Percentiles rank a stretch among this genome's conserved stretches.
These are phyloP conservation scores for Operophtera brumata DNA, from an alignment of 2,888 invertebrate genomes.

Conservation along the genomic window DNA sequence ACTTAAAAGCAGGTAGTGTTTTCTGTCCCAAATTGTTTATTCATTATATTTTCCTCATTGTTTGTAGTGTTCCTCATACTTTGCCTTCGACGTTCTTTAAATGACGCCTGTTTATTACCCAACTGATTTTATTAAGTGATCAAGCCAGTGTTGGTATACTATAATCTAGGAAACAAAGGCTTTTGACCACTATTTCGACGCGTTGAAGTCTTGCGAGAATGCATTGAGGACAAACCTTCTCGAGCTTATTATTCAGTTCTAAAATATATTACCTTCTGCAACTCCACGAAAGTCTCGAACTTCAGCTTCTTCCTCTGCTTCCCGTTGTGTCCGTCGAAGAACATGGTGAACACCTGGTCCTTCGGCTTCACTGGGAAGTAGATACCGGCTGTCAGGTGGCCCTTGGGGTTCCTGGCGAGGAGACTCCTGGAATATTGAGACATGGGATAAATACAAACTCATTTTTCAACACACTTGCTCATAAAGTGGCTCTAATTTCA, in stretches of 20 bases:
- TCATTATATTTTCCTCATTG: background rate
- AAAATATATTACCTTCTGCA: constrained; percentile 78
- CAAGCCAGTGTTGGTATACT: no score
- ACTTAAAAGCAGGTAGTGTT: background rate
- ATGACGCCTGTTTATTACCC: no score
- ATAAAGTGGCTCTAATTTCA: no score
- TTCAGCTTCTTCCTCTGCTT: constrained; percentile 88
- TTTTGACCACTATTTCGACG: no score
- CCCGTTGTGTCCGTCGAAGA: constrained; percentile 86
- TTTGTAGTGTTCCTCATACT: no score
- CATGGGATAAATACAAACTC: background rate
- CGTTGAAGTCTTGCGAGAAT: no score
- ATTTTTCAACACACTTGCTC: no score
- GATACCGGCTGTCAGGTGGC: constrained; percentile 90
- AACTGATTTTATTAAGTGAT: no score
- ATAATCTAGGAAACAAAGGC: no score
- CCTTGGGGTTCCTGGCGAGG: constrained; percentile 90
- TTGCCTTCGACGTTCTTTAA: no score
- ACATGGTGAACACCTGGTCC: constrained; percentile 87
- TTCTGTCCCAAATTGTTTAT: background rate
- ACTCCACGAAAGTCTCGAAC: constrained; percentile 84
- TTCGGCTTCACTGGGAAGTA: constrained; percentile 88
- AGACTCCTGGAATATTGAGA: constrained; percentile 82
- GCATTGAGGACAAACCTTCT: no score
- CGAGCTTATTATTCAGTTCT: background rate